phyloP scores from a whole-genome alignment of 2,888 invertebrate species.

The Plagiodera versicolora region DNA sequence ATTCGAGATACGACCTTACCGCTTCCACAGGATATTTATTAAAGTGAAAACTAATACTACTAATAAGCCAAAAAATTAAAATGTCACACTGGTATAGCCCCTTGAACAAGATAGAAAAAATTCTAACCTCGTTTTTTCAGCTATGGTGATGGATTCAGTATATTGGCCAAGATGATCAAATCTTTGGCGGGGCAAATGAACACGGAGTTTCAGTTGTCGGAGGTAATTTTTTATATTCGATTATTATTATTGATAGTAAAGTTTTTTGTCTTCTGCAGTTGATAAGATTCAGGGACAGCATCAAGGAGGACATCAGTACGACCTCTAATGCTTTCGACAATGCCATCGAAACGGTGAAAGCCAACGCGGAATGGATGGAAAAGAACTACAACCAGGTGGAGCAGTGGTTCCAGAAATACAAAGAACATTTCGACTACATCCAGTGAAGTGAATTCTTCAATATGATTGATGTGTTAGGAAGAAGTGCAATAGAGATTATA shows the following conservation, averaged over 20 bases:
- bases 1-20: no score
- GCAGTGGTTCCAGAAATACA: conserved; percentile 47
- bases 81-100: no score
- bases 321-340: conserved; percentile 58
- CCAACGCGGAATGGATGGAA: conserved; percentile 63
- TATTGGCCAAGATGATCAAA: conserved; percentile 59
- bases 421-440: conserved; percentile 35
- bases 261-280: no score
- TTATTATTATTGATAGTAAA: no score
- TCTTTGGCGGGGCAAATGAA: conserved; percentile 60
- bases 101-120: no score
- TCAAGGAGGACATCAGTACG: conserved; percentile 55
- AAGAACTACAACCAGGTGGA: conserved; percentile 55
- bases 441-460: not conserved
- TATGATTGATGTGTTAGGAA: no score
- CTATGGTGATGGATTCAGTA: conserved; percentile 61
- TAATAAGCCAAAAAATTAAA: no score
- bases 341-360: conserved; percentile 58
- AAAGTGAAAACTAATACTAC: no score
- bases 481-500: no score
- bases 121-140: conserved; percentile 50
- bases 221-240: conserved; percentile 45
- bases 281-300: conserved; percentile 51
- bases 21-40: no score
- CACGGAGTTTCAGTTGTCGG: conserved; percentile 52